Evolutionary conservation across 2,888 invertebrate species (phyloP), one percentile per base, ranked within the genome.

Genomic region (Catocala sponsa): DNA sequence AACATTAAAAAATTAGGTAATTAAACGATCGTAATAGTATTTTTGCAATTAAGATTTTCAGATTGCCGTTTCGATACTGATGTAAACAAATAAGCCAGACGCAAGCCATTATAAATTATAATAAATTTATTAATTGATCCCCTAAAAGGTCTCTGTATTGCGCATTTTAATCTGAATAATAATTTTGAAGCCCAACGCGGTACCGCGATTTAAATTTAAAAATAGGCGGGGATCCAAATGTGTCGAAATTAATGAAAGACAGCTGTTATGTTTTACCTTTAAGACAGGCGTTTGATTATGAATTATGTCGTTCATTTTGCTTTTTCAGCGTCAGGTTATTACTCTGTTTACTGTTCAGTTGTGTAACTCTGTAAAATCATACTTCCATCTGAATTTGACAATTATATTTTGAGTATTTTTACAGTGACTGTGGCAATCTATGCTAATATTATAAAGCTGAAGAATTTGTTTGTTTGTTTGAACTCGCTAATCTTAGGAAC

Each of bases 71-170:
- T 9, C 38, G 4, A 41, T 51, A 13, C 51, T 13, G 41, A 41
- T 41, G 35, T 38, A 48, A 44, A 46, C 35, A 13, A 54, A 46
- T 54, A 4, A 44, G 15, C 15, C 5, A 13, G 0, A 53, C 42
- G 25, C 32, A 15, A 48, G 13, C 11, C n/a, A 46, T 44, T 35
- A 32, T n/a, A 33, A 46, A 55, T 52, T 42, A 33, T 33, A 55
- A 51, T 55, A 52, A 61, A 51, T 55, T 25, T 47, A 42, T 51
- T 61, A 52, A 61, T 61, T 61, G 51, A 55, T 55, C 25, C 12
- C 32, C 33, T 7, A 46, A 59, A 47, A 32, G 51, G 47, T 51
- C 9, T 25, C 46, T 33, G 33, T n/a, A 13, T 46, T 35, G 25
- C 33, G 35, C 5, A 55, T 55, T 55, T 25, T 33, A 33, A 55